Base-by-base conservation (phyloP, 2,113 vertebrate genomes). In the Dasyprocta punctata region DNA sequence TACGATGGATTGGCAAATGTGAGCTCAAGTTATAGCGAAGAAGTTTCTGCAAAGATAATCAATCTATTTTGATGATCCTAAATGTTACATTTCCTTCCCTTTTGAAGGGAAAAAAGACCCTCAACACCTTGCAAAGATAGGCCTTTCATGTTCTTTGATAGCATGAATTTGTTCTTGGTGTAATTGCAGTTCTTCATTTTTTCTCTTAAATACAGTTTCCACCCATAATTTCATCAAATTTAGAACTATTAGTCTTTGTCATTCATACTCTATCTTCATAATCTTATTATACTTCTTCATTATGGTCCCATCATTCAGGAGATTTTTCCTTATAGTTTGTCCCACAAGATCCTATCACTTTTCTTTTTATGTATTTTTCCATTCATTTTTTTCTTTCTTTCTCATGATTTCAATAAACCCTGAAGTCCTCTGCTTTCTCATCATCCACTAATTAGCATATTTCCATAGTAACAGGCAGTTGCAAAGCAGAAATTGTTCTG, bases 381-480 rank as follows among this genome's bases (percentile, higher is more conserved):
- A 93, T 92, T 93, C 78, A 95, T 94, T 97, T 93, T 30, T 86
- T 95, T 93, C 36, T 86, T 95, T 92, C 56, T 90, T 89, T 93
- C 86, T 91, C 89, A 80, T 92, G 54, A 44, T 96, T 98, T 96
- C 90, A 80, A 94, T 92, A 96, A 94, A 97, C 88, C 65, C 67
- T 94, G 90, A 92, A 92, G 65, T 96, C 92, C 92, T 97, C 91
- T 96, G 96, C 95, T 97, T 96, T 97, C 96, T 98, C 94, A 97
- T 97, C 97, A 97, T 67, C 92, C 86, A 92, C 97, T 97, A 98
- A 98, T 98, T 97, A 98, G 97, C 97, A 98, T 95, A 94, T 97
- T 92, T 98, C 97, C 98, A 98, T 98, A 95, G 98, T 97, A 98
- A 98, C 97, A 97, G 97, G 96, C 97, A 93, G 92, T 95, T 97